A percentile compares a stretch with the other conserved stretches of the same genome.
phyloP scores from a whole-genome alignment of 2,797 vertebrate genomes.

The Podarcis lilfordi region DNA sequence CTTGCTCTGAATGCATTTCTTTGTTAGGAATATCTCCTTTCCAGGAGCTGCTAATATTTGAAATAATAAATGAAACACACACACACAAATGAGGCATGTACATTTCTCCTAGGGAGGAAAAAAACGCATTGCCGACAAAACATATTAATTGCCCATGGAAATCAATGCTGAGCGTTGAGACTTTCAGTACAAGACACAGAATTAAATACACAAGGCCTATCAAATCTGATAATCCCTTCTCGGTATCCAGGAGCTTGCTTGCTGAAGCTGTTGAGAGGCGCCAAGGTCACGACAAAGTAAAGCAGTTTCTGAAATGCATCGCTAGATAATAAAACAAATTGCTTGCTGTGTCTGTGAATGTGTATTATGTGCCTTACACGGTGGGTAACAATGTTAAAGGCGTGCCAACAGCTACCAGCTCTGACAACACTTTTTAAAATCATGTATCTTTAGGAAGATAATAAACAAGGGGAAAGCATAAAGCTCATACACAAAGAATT shows the following conservation, averaged over 20 bases:
- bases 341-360: accelerated
- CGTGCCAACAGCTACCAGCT: accelerated
- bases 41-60: constrained; percentile 58
- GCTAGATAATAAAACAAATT: not conserved
- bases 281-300: constrained; percentile 58
- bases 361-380: accelerated
- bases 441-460: not conserved
- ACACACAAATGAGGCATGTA: constrained; percentile 17
- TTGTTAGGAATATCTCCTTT: constrained; percentile 24
- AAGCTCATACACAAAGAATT: no score
- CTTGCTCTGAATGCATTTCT: not conserved
- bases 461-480: no score
- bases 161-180: constrained; percentile 56
- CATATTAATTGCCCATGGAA: constrained; percentile 67
- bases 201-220: constrained; percentile 53
- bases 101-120: constrained; percentile 26
- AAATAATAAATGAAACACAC: constrained; percentile 39
- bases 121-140: constrained; percentile 41
- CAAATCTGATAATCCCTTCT: constrained; percentile 56
- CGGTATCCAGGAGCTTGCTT: constrained; percentile 27
- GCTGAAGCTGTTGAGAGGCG: not conserved
- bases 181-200: constrained; percentile 40
- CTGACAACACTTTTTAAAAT: not conserved
- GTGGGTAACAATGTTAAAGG: not conserved
- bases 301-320: constrained; percentile 14